Evolutionary conservation across 2,888 invertebrate species (phyloP).

Genomic region (Keiferia lycopersicella): DNA sequence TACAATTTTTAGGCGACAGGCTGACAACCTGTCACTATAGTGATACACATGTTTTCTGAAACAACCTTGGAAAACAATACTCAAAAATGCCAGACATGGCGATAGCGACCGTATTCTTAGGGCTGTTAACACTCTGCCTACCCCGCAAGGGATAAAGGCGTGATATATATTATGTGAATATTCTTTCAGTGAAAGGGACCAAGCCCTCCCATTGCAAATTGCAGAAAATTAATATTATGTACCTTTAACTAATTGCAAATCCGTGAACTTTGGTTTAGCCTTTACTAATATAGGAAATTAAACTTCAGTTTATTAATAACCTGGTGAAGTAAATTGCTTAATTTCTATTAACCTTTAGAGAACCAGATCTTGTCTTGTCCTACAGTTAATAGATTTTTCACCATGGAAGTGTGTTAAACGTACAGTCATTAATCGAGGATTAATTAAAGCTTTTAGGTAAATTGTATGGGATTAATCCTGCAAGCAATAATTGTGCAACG

Average conservation of each 20-base stretch:
- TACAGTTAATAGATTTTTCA: neutral
- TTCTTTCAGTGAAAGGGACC: constrained; percentile 1
- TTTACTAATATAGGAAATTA: constrained; percentile 18
- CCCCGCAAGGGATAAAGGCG: neutral
- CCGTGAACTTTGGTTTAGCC: constrained; percentile 8
- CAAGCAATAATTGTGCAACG: no score
- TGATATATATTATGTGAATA: neutral
- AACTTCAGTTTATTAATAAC: constrained; percentile 12
- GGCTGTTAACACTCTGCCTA: neutral
- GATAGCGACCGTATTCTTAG: no score
- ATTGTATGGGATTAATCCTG: neutral
- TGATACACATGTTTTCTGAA: no score
- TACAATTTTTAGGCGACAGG: no score
- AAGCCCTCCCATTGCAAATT: neutral
- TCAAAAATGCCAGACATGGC: no score
- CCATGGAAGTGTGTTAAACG: neutral
- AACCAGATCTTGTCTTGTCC: neutral
- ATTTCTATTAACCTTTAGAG: constrained; percentile 9
- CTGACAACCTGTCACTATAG: no score
- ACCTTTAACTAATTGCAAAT: constrained; percentile 10
- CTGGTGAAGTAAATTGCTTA: neutral
- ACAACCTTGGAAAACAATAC: no score
- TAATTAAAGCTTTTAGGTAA: no score
- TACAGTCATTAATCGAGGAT: neutral
- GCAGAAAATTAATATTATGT: constrained; percentile 16